phyloP scores from a whole-genome alignment of 1,140 invertebrate species.

The Muscidifurax raptorellus region DNA sequence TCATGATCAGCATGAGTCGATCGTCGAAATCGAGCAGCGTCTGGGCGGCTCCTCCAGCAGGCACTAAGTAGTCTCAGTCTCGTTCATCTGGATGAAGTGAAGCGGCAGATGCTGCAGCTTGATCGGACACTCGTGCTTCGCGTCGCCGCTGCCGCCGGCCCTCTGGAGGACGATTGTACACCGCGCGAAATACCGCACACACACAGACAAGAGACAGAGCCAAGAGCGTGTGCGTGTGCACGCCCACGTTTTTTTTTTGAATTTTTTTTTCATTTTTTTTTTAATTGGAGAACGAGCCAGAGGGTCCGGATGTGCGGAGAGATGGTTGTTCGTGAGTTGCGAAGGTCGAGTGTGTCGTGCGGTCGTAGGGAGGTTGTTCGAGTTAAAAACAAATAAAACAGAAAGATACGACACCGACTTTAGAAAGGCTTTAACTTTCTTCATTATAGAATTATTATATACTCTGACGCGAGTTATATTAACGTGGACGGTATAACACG shows the following conservation, averaged over 20 bases:
- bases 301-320: slow-evolving; percentile 11
- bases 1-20: not conserved
- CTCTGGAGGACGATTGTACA: not conserved
- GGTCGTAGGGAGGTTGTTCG: not conserved
- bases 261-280: not conserved
- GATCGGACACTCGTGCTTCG: slow-evolving; percentile 67
- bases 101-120: slow-evolving; percentile 69
- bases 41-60: not conserved
- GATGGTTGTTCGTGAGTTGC: slow-evolving; percentile 9
- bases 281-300: not conserved
- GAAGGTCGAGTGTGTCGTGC: slow-evolving; percentile 14
- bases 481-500: slow-evolving; percentile 4
- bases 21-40: not conserved
- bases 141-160: slow-evolving; percentile 35
- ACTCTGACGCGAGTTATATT: not conserved
- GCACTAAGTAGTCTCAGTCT: slow-evolving; percentile 65
- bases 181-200: not conserved
- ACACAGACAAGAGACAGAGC: no score
- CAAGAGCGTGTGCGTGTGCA: not conserved
- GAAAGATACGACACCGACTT: slow-evolving; percentile 22
- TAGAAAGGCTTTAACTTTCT: not conserved
- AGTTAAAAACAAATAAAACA: slow-evolving; percentile 36
- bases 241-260: not conserved
- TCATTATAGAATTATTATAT: not conserved
- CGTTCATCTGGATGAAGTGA: slow-evolving; percentile 69